These are phyloP conservation scores for Myotis davidii DNA, from an alignment of 2,113 vertebrate genomes.

Conservation along the genomic window DNA sequence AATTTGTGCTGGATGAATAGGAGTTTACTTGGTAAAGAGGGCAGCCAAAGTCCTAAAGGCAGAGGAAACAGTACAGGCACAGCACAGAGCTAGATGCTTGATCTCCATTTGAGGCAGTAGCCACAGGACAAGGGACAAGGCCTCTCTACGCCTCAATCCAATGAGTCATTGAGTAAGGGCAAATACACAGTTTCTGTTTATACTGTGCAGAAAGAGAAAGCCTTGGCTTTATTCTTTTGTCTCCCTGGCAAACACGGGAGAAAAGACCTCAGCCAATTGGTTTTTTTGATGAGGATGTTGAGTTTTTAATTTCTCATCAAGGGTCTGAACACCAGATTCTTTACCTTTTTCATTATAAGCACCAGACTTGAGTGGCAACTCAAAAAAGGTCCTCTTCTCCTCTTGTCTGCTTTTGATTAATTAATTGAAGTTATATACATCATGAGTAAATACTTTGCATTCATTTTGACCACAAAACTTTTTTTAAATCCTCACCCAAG, in stretches of 20 bases:
- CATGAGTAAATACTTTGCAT: neutral
- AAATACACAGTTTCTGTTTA: neutral
- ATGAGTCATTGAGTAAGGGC: neutral
- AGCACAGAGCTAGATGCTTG: neutral
- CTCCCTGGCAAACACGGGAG: neutral
- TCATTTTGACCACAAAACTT: neutral
- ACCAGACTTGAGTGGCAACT: conserved; percentile 41
- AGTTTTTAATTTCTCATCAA: conserved; percentile 24
- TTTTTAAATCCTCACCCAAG: neutral
- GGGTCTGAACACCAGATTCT: neutral
- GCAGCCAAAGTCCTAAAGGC: neutral
- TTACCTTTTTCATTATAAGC: conserved; percentile 29
- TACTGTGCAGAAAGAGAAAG: neutral
- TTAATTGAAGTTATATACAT: neutral
- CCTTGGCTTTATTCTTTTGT: neutral
- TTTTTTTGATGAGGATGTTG: neutral
- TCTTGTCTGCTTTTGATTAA: conserved; percentile 44
- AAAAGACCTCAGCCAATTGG: neutral
- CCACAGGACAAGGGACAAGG: neutral
- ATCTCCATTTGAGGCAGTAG: neutral
- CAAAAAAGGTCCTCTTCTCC: neutral
- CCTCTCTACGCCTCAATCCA: neutral
- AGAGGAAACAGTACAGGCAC: neutral
- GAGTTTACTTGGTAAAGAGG: neutral
- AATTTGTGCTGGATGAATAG: neutral